These are phyloP conservation scores for Carassius carassius DNA, from an alignment of 2,113 vertebrate species.

Conservation along the genomic window DNA sequence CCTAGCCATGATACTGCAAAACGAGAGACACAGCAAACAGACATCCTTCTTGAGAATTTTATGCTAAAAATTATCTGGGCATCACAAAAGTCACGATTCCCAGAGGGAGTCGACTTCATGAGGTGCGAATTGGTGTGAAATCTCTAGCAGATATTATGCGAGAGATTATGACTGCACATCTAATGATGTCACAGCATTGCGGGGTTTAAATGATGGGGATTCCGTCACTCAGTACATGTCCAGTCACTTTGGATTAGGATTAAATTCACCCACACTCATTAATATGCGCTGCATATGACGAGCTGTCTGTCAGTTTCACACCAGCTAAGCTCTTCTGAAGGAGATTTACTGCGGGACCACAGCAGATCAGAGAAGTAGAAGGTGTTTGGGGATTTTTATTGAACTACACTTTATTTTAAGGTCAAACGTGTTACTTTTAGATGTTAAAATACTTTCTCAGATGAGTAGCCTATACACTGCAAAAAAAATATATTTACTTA, in stretches of 20 bases:
- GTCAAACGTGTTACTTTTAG: background rate
- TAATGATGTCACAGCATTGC: slow-evolving; percentile 17
- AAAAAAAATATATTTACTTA: background rate
- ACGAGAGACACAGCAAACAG: background rate
- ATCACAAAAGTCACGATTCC: slow-evolving; percentile 6
- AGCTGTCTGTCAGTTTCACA: slow-evolving; percentile 31
- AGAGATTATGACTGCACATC: slow-evolving; percentile 15
- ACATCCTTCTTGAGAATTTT: background rate
- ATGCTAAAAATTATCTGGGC: background rate
- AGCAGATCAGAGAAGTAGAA: background rate
- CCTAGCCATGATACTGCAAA: background rate
- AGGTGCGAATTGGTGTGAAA: slow-evolving; percentile 30
- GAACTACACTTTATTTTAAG: slow-evolving; percentile 8
- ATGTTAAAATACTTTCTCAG: slow-evolving; percentile 5
- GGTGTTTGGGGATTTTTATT: slow-evolving; percentile 11
- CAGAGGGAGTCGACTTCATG: background rate
- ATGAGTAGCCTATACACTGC: background rate
- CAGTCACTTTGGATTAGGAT: slow-evolving; percentile 24
- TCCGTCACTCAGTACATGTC: slow-evolving; percentile 5
- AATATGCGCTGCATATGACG: slow-evolving; percentile 12
- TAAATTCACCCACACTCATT: slow-evolving; percentile 20
- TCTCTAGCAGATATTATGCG: background rate
- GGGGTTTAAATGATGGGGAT: slow-evolving; percentile 26
- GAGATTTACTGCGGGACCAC: background rate
- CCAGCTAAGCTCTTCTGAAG: background rate